phyloP scores from a whole-genome alignment of 2,797 vertebrate species.

The Anguilla marmorata region DNA sequence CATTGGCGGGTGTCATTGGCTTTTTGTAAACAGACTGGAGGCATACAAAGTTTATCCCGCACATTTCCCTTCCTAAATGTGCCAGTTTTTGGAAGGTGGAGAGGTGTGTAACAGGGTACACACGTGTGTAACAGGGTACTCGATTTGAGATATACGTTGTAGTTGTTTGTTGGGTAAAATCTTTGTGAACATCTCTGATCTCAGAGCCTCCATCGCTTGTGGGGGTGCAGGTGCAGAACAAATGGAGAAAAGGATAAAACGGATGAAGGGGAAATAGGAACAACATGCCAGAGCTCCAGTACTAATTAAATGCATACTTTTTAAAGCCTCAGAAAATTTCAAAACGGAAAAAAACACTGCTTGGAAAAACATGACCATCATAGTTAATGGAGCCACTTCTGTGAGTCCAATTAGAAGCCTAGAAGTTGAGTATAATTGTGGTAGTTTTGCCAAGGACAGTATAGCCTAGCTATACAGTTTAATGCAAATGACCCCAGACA shows the following conservation, averaged over 20 bases:
- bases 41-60: neutral
- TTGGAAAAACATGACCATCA: neutral
- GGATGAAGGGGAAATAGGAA: neutral
- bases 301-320: neutral
- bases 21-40: neutral
- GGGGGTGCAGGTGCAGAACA: too few relatives aligned
- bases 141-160: neutral
- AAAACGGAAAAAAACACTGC: neutral
- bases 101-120: neutral
- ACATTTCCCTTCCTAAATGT: too few relatives aligned
- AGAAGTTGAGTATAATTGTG: neutral
- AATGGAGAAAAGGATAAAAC: too few relatives aligned
- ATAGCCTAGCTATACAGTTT: neutral
- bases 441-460: neutral
- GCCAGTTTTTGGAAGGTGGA: neutral
- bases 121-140: neutral
- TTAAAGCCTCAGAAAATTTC: neutral
- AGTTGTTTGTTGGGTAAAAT: neutral
- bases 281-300: neutral
- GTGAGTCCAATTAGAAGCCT: neutral
- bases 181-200: neutral
- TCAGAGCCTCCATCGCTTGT: neutral
- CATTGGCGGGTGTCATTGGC: neutral
- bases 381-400: neutral
- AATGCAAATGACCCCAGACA: too few relatives aligned